These are phyloP conservation scores for Cryptus viduatorius DNA, from an alignment of 2,888 invertebrate species.

Conservation along the genomic window DNA sequence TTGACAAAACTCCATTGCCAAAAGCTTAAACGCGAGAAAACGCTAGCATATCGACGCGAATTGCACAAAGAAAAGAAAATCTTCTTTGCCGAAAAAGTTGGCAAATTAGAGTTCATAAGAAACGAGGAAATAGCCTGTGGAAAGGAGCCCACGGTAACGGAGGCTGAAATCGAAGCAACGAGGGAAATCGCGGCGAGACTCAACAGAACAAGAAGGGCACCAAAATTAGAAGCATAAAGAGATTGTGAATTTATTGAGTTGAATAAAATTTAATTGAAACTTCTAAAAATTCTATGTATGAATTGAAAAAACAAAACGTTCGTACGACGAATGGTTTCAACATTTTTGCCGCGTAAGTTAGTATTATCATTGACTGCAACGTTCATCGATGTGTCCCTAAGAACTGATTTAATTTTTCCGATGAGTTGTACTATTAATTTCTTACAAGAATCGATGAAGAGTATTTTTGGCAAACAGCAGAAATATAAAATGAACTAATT, in stretches of 20 bases:
- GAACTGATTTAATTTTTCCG: too few species aligned
- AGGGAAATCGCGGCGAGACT: conserved; percentile 85
- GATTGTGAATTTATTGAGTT: conserved; percentile 2
- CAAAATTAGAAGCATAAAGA: conserved; percentile 25
- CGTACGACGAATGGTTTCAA: too few species aligned
- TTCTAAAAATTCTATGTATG: too few species aligned
- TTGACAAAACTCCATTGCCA: conserved; percentile 91
- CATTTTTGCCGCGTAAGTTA: neutral
- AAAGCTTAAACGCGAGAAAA: conserved; percentile 88
- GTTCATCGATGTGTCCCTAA: neutral
- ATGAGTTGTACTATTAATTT: too few species aligned
- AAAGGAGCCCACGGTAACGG: conserved; percentile 88
- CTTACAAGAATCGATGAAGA: too few species aligned
- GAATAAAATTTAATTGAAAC: neutral
- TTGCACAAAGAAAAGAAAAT: conserved; percentile 90
- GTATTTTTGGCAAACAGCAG: too few species aligned
- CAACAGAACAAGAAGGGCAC: conserved; percentile 83
- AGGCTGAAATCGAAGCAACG: conserved; percentile 89
- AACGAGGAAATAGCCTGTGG: conserved; percentile 90
- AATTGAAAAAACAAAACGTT: too few species aligned
- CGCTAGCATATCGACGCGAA: conserved; percentile 88
- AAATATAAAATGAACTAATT: too few species aligned
- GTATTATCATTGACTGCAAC: neutral
- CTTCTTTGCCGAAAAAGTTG: conserved; percentile 91
- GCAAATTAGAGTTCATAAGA: conserved; percentile 90